Evolutionary conservation across 2,888 invertebrate genomes (phyloP).

Genomic region (Pseudococcus viburni): DNA sequence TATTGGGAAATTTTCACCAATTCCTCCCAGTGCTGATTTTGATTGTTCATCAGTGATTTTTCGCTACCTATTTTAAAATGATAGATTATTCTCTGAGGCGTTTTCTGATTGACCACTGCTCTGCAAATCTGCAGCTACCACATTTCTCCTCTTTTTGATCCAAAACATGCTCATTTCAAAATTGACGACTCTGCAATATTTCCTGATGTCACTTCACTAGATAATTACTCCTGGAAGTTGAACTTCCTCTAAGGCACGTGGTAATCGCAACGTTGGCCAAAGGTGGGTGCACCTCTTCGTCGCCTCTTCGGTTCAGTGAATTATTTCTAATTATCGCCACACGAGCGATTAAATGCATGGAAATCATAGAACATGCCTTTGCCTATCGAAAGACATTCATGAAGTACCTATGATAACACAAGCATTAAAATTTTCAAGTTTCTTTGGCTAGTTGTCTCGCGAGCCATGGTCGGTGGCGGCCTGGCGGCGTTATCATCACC

Average conservation of each 20-base stretch:
- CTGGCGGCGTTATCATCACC: constrained; percentile 18
- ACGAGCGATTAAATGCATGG: constrained; percentile 1
- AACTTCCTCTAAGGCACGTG: neutral
- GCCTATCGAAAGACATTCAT: neutral
- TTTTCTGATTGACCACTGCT: neutral
- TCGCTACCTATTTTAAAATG: too few species aligned
- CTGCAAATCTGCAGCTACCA: too few species aligned
- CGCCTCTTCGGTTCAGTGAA: neutral
- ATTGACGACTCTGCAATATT: neutral
- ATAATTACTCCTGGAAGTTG: neutral
- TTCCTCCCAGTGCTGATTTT: too few species aligned
- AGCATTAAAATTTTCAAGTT: constrained; percentile 9
- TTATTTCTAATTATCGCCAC: constrained; percentile 16
- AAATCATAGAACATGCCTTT: neutral
- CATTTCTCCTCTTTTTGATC: too few species aligned
- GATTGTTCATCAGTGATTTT: too few species aligned
- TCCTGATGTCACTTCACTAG: neutral
- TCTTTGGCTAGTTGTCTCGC: neutral
- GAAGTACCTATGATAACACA: neutral
- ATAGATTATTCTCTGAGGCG: too few species aligned
- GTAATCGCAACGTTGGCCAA: neutral
- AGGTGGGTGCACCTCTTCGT: neutral
- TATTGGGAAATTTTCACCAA: too few species aligned
- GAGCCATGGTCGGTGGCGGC: neutral
- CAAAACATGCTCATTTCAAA: neutral